These are phyloP conservation scores for Maniola jurtina DNA, from an alignment of 1,140 invertebrate genomes.

Conservation along the genomic window DNA sequence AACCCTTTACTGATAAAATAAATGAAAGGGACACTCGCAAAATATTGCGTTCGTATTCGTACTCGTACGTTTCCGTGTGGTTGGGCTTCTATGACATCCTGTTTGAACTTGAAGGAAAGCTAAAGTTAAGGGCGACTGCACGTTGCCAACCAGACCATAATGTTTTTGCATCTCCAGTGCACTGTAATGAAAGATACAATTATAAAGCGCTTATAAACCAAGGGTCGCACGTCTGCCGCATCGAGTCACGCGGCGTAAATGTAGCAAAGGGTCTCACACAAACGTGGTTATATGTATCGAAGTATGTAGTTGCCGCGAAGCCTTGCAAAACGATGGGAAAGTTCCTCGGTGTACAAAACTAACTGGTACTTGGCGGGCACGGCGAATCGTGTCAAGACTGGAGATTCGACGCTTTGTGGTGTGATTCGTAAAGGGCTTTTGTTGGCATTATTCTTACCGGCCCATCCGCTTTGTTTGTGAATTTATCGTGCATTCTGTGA, in stretches of 20 bases:
- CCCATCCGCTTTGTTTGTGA: neutral
- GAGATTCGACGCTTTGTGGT: neutral
- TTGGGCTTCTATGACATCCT: neutral
- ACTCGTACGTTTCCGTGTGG: neutral
- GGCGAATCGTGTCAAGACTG: neutral
- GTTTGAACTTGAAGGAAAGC: neutral
- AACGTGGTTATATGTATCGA: neutral
- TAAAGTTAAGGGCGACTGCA: neutral
- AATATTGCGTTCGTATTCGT: neutral
- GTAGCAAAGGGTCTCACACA: neutral
- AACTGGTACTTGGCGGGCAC: neutral
- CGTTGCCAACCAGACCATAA: neutral
- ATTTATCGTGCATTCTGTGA: neutral
- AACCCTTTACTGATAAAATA: no score
- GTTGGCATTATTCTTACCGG: neutral
- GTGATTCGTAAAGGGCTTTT: slow-evolving; percentile 1
- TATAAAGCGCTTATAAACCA: neutral
- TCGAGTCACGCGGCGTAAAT: neutral
- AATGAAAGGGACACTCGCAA: no score
- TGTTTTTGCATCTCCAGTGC: no score
- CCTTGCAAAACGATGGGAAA: slow-evolving; percentile 3
- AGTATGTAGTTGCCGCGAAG: neutral
- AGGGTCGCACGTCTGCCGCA: neutral
- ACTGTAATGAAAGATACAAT: neutral
- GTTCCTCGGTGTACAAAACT: neutral